Conservation (phyloP, 2,797 vertebrate genomes). For the Heterohyrax brucei region DNA sequence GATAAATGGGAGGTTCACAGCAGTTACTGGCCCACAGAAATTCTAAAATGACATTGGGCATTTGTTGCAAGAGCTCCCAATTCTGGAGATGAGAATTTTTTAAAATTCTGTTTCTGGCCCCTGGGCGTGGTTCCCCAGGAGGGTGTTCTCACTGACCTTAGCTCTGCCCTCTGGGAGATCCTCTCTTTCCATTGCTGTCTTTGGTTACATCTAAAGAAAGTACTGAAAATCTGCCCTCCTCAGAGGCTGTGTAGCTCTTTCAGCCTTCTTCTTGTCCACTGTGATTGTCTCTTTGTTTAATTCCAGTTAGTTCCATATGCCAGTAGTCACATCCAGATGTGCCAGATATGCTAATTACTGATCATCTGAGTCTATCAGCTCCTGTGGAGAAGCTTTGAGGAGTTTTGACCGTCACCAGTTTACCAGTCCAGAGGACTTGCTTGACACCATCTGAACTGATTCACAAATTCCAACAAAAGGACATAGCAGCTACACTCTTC, state of each 20-base stretch:
- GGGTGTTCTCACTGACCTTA: background rate
- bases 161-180: background rate
- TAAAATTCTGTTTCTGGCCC: background rate
- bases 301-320: background rate
- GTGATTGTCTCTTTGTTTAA: background rate
- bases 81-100: no score
- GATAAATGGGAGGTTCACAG: background rate
- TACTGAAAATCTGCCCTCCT: background rate
- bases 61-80: background rate
- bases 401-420: background rate
- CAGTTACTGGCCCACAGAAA: background rate
- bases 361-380: background rate
- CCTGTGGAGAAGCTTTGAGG: background rate
- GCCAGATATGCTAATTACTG: background rate
- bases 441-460: background rate
- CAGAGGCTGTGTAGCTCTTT: background rate
- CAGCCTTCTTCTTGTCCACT: background rate
- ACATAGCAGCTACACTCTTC: background rate
- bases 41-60: background rate
- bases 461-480: background rate
- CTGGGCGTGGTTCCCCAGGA: background rate
- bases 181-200: background rate
- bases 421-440: constrained; percentile 1
- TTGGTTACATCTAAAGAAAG: background rate
- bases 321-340: background rate